Evolutionary conservation across 2,797 vertebrate genomes (phyloP), one percentile per base, ranked within the genome.

Genomic region (Acipenser ruthenus): DNA sequence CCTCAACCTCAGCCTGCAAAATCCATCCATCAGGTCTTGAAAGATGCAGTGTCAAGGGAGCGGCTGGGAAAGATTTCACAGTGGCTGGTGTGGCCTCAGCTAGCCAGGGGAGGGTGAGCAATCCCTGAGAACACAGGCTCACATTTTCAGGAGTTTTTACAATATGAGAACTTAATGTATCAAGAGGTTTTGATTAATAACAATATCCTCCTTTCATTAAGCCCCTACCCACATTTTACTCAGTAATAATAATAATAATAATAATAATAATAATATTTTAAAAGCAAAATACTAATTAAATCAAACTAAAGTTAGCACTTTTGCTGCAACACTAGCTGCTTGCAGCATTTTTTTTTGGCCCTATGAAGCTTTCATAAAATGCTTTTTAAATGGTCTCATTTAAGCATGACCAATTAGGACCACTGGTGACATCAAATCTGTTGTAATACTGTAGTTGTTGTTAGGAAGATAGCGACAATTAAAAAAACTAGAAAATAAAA

Each of bases 1-100:
- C 87, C 80, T 78, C 73, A 85, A 89, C 87, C 88, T 87, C 88
- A 85, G 85, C 82, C 84, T 87, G 81, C 76, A 82, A 83, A 85
- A 80, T 78, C 86, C 84, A 89, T 90, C 87, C 87, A 89, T 90
- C 87, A 88, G 83, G 73, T 77, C 70, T 70, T 75, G 68, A 65
- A 52, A 73, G 73, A 70, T 48, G 66, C 69, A 71, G 69, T 79
- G 71, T 81, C 77, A 82, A 79, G 76, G 79, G 74, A 80, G 75
- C 68, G 59, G 74, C 82, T 87, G 78, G 77, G 80, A 86, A 86
- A 82, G 75, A 75, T 84, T 89, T 86, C 81, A 82, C 56, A 83
- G 77, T 81, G 78, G 74, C 79, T 82, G 80, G 77, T 84, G 82
- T 73, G 67, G 79, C 63, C 15, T 68, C 73, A 73, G 67, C 72